Evolutionary conservation across 2,797 vertebrate species (phyloP).

Genomic region (Amblyopsis hoosieri): DNA sequence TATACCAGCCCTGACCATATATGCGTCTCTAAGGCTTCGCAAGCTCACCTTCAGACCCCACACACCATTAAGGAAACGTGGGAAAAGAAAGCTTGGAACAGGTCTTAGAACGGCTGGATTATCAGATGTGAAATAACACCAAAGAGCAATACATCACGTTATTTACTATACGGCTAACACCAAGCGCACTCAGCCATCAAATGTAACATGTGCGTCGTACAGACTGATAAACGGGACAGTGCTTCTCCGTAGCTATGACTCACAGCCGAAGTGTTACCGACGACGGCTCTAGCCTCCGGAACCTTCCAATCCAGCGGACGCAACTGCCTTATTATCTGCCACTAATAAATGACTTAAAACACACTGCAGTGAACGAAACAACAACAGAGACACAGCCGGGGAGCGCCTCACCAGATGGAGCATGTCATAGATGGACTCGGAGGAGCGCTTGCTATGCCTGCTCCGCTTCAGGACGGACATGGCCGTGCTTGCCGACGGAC

Average conservation of each 20-base stretch:
- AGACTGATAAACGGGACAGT: slow-evolving; percentile 42
- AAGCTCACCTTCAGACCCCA: too few relatives aligned
- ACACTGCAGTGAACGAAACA: neutral
- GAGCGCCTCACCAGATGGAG: slow-evolving; percentile 81
- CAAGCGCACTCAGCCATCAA: slow-evolving; percentile 1
- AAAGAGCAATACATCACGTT: too few relatives aligned
- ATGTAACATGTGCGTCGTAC: slow-evolving; percentile 31
- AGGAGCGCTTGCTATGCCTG: slow-evolving; percentile 79
- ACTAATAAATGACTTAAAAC: neutral
- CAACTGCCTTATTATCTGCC: too few relatives aligned
- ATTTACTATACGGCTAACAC: too few relatives aligned
- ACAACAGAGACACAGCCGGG: slow-evolving; percentile 1
- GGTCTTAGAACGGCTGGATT: too few relatives aligned
- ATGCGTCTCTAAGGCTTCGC: too few relatives aligned
- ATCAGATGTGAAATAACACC: too few relatives aligned
- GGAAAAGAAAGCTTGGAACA: too few relatives aligned
- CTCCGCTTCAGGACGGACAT: slow-evolving; percentile 88
- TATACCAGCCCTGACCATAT: too few relatives aligned
- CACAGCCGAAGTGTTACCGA: slow-evolving; percentile 52
- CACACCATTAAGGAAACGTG: too few relatives aligned
- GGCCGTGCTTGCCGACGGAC: slow-evolving; percentile 27
- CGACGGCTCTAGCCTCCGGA: slow-evolving; percentile 6
- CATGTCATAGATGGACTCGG: slow-evolving; percentile 84
- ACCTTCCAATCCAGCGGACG: neutral
- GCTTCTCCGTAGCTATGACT: slow-evolving; percentile 59